Evolutionary conservation across 2,113 vertebrate genomes (phyloP), one percentile per base, ranked within the genome.

Genomic region (Alethe diademata): DNA sequence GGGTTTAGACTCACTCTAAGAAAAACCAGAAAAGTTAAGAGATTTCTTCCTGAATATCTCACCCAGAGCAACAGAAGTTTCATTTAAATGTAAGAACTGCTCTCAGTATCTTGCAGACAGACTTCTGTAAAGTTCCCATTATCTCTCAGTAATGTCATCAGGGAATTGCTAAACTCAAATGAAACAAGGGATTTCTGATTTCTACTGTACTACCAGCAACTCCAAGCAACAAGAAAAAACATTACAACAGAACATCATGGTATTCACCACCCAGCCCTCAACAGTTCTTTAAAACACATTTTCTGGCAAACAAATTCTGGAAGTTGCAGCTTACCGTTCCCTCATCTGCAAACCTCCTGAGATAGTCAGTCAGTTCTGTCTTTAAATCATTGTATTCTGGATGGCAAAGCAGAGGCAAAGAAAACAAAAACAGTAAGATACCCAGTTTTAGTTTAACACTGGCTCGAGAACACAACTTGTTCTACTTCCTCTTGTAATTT

Each of bases 311-410:
- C 11, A 54, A 42, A 20, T 78, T 36, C 82, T 48, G 42, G 1
- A 11, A 75, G 26, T 23, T 36, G 36, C 12, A n/a, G 70, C 98
- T 98, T 98, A 99, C 99, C 98, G 99, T 99, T 96, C 98, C 98
- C 97, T 99, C 99, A 78, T 98, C 98, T 86, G 97, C 98, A 97
- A 98, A 99, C 91, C 98, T 98, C 91, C 98, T 98, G 84, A 99
- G 97, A 97, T 99, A 99, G 64, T 98, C 98, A 12, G 94, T 98
- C 88, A 99, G 96, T 48, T 99, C 98, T 8, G 98, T 97, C 95
- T 99, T 99, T 96, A 99, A 91, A 85, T 99, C 99, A 26, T 99
- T 99, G 96, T 98, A 99, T 89, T 99, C 99, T 99, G 90, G 54
- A 95, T 24, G 38, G 60, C 80, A 86, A 91, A 76, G 88, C 11